These are phyloP conservation scores for Halocaridina rubra DNA, from an alignment of 2,888 invertebrate genomes.

Conservation along the genomic window DNA sequence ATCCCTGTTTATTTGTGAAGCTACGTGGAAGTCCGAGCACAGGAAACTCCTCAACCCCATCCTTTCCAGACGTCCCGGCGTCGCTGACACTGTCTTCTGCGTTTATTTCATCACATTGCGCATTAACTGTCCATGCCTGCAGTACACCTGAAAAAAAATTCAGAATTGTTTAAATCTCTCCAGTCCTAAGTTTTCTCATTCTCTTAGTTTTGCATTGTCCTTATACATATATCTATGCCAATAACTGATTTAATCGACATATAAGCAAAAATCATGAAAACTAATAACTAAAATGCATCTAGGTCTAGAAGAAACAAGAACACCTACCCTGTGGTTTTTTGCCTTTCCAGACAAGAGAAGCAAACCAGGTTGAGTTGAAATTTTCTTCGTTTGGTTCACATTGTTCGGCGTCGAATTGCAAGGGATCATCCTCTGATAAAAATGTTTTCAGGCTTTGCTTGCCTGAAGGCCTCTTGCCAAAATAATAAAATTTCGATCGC, in stretches of 20 bases:
- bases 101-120: slow-evolving; percentile 17
- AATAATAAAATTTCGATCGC: slow-evolving; percentile 57
- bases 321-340: slow-evolving; percentile 42
- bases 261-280: not conserved
- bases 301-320: not conserved
- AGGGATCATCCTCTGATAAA: slow-evolving; percentile 47
- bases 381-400: slow-evolving; percentile 54
- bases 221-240: too few species aligned
- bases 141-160: too few species aligned
- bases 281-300: not conserved
- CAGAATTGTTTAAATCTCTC: too few species aligned
- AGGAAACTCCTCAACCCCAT: slow-evolving; percentile 41
- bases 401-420: slow-evolving; percentile 61
- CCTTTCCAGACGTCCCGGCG: not conserved
- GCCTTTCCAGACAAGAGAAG: slow-evolving; percentile 56
- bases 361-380: slow-evolving; percentile 56
- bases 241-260: too few species aligned
- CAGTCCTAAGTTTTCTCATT: too few species aligned
- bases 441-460: slow-evolving; percentile 52
- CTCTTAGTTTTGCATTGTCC: too few species aligned
- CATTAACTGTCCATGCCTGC: not conserved
- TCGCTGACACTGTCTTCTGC: slow-evolving; percentile 55
- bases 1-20: slow-evolving; percentile 37
- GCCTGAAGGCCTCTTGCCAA: slow-evolving; percentile 38
- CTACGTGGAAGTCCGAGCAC: slow-evolving; percentile 38